Evolutionary conservation across 1,140 invertebrate species (phyloP), one percentile per base, ranked within the genome.

Genomic region (Pseudomyrmex pallidus): DNA sequence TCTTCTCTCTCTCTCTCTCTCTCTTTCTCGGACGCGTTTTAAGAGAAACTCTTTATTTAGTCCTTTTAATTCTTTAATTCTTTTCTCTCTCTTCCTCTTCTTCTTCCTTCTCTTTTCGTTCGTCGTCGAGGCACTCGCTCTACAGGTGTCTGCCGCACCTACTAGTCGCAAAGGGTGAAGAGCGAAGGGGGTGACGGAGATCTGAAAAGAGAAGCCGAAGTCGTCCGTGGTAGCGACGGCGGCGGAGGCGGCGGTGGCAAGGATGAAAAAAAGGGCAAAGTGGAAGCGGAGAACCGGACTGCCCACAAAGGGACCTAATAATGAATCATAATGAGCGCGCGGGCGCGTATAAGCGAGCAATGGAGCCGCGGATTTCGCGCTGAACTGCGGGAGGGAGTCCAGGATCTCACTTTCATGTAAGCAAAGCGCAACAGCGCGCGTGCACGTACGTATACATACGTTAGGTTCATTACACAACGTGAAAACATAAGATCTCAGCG

Each of bases 301-400:
- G 86, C 83, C 80, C 88, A 90, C 91, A 93, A 93, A 92, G 83
- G 88, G 85, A 86, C 86, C 86, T 88, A 91, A 92, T 92, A 93
- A 92, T 92, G 91, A 92, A 92, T 91, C 90, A 90, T 92, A 91
- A 92, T 92, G 90, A 92, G 86, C 87, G 77, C 74, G 84, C 82
- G 62, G 59, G 76, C 73, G 59, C 85, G 70, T 77, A 87, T 73
- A 78, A 78, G 56, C 67, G 72, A 56, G 78, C 59, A 68, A 62
- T 56, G 59, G 74, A 77, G 48, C 76, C 83, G 83, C 82, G 76
- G 85, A 85, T 91, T 91, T 90, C 64, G 83, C 84, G 76, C 70
- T 70, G 77, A 35, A 35, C 35, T 35, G 66, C 83, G 66, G 52
- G 66, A 46, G 17, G 82, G 83, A 73, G 56, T 74, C 73, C 84